phyloP scores from a whole-genome alignment of 2,888 invertebrate species.

The Cryptosula pallasiana region DNA sequence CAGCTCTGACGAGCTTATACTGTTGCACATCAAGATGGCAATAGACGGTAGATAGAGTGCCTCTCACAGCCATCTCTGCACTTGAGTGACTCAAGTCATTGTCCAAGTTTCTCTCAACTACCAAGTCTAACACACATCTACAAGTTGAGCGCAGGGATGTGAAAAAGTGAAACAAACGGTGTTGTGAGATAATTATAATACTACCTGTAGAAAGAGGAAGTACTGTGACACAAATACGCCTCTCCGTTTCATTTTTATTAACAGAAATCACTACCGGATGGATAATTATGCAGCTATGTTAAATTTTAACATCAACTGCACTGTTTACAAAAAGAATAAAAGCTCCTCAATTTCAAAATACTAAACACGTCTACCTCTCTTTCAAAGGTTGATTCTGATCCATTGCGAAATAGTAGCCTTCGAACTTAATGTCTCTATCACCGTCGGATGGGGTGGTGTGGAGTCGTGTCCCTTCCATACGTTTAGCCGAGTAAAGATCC shows the following conservation, averaged over 20 bases:
- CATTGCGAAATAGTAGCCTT: constrained; percentile 3
- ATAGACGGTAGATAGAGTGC: constrained; percentile 77
- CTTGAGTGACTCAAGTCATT: constrained; percentile 58
- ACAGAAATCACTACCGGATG: too few relatives aligned
- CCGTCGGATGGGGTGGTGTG: background rate
- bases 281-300: too few relatives aligned
- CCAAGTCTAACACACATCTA: constrained; percentile 65
- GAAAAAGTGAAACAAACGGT: too few relatives aligned
- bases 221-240: too few relatives aligned
- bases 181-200: too few relatives aligned
- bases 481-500: constrained; percentile 67
- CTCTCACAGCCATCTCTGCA: constrained; percentile 78
- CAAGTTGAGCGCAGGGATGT: too few relatives aligned
- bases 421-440: background rate
- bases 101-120: constrained; percentile 76
- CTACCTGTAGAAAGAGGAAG: constrained; percentile 1
- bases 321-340: too few relatives aligned
- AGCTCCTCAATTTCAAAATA: too few relatives aligned
- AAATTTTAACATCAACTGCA: too few relatives aligned
- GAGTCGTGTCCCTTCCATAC: constrained; percentile 36
- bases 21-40: constrained; percentile 75
- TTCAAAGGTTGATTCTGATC: constrained; percentile 58
- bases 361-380: constrained; percentile 57
- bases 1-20: constrained; percentile 79
- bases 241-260: too few relatives aligned